Conservation (phyloP, 2,113 vertebrate genomes). For the Phaethornis superciliosus region DNA sequence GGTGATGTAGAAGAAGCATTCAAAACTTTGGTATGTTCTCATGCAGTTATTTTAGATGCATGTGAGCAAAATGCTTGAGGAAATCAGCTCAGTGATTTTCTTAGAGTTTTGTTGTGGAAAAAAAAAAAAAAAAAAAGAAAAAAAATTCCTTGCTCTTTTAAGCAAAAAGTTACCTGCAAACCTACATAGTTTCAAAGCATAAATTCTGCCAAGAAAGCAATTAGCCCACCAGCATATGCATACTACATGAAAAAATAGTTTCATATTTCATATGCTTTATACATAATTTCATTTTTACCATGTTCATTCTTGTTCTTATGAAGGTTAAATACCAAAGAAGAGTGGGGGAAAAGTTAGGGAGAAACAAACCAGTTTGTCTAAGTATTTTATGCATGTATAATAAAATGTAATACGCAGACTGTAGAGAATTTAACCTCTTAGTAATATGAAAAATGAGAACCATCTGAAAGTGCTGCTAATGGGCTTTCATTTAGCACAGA, state of each 20-base stretch:
- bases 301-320: background rate
- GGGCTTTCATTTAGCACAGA: background rate
- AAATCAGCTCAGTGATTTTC: too few species aligned
- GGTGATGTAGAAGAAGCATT: background rate
- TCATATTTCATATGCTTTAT: background rate
- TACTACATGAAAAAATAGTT: background rate
- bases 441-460: background rate
- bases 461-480: background rate
- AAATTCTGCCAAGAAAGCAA: background rate
- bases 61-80: background rate
- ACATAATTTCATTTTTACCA: background rate
- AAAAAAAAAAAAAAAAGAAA: background rate
- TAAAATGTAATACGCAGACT: background rate
- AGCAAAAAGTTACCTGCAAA: background rate
- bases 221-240: background rate
- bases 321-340: background rate
- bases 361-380: background rate
- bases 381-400: background rate
- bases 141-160: background rate
- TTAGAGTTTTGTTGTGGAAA: too few species aligned
- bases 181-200: background rate
- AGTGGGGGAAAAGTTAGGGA: fast-evolving
- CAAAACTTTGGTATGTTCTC: background rate
- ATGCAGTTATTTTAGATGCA: too few species aligned
- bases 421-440: conserved; percentile 6